Conservation (phyloP, 1,140 invertebrate genomes). For the Musca vetustissima region DNA sequence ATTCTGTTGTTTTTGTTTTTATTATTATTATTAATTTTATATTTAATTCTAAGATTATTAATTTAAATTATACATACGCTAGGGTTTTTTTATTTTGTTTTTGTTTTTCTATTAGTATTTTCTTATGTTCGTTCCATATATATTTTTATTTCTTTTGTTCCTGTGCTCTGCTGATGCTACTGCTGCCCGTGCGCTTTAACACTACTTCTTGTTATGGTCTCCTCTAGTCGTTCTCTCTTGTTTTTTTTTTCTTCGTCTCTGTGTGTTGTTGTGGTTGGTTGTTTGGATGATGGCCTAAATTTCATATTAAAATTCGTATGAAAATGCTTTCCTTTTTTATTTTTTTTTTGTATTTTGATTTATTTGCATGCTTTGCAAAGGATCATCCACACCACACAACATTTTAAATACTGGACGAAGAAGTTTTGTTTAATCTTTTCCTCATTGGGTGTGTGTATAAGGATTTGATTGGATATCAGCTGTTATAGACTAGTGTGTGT, state of each 20-base stretch:
- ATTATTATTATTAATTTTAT: slow-evolving; percentile 1
- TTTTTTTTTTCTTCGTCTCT: too few relatives aligned
- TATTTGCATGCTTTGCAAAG: too few relatives aligned
- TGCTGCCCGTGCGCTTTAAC: too few relatives aligned
- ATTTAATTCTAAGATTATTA: slow-evolving; percentile 13
- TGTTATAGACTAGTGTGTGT: not conserved
- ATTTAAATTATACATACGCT: slow-evolving; percentile 18
- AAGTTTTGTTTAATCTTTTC: not conserved
- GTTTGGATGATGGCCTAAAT: slow-evolving; percentile 1
- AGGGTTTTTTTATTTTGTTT: not conserved
- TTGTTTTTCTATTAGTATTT: too few relatives aligned
- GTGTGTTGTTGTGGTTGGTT: not conserved
- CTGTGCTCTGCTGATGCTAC: not conserved
- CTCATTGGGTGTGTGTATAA: too few relatives aligned
- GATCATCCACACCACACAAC: too few relatives aligned
- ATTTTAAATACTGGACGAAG: not conserved
- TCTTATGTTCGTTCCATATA: not conserved
- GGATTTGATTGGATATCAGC: not conserved
- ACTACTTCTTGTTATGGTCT: too few relatives aligned
- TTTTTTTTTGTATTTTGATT: not conserved
- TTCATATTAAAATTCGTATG: slow-evolving; percentile 5
- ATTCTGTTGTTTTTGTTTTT: slow-evolving; percentile 5
- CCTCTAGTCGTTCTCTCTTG: too few relatives aligned
- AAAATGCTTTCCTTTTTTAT: not conserved
- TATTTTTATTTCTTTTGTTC: not conserved